Percentiles rank a stretch among this genome's conserved stretches.
phyloP scores from a whole-genome alignment of 2,888 invertebrate species.

The Mylabris sibirica region DNA sequence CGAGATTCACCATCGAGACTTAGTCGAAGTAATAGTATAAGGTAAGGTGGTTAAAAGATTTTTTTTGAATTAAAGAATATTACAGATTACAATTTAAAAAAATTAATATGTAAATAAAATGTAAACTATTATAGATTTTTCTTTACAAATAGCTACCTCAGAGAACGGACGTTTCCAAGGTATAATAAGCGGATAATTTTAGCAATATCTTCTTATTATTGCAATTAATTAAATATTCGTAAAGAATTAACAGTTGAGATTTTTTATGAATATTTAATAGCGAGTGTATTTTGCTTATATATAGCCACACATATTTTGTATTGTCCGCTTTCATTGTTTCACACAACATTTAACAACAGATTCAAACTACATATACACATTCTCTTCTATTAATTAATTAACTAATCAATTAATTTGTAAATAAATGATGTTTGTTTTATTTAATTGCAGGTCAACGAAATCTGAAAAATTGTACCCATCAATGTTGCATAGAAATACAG shows the following conservation, averaged over 20 bases:
- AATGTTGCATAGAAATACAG: slow-evolving; percentile 83
- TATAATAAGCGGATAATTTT: slow-evolving; percentile 62
- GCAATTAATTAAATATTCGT: slow-evolving; percentile 19
- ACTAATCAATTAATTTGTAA: not conserved
- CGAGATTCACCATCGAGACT: slow-evolving; percentile 78
- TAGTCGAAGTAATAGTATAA: slow-evolving; percentile 91
- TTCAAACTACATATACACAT: not conserved
- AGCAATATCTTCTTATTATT: slow-evolving; percentile 15
- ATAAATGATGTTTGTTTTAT: slow-evolving; percentile 15
- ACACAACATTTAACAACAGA: slow-evolving; percentile 4
- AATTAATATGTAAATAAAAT: slow-evolving; percentile 9
- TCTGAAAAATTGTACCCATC: slow-evolving; percentile 94
- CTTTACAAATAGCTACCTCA: slow-evolving; percentile 76
- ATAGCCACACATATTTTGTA: slow-evolving; percentile 35
- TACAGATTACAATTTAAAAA: slow-evolving; percentile 7
- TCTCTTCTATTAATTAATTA: not conserved
- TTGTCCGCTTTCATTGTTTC: slow-evolving; percentile 46
- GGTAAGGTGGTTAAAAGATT: slow-evolving; percentile 67
- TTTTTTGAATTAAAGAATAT: not conserved
- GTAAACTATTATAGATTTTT: slow-evolving; percentile 41
- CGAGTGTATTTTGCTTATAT: slow-evolving; percentile 22
- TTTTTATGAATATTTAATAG: slow-evolving; percentile 35
- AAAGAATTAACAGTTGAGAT: not conserved
- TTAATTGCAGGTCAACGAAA: slow-evolving; percentile 82
- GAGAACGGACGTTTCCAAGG: slow-evolving; percentile 94